phyloP scores from a whole-genome alignment of 2,888 invertebrate genomes.

The Incurvaria masculella region DNA sequence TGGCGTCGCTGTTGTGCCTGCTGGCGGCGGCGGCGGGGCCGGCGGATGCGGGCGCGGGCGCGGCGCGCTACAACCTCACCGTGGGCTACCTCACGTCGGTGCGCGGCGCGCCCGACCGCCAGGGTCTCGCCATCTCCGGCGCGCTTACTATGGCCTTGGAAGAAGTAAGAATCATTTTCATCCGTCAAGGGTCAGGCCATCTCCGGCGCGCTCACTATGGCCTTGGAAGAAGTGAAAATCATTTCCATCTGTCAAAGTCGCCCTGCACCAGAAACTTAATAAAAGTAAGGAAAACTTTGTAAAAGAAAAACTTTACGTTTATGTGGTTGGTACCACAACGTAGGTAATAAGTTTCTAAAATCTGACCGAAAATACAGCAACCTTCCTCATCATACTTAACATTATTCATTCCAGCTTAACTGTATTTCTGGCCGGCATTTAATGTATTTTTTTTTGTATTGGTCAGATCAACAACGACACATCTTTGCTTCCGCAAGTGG shows the following conservation, averaged over 20 bases:
- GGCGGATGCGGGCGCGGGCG: constrained; percentile 25
- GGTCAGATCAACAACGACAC: constrained; percentile 69
- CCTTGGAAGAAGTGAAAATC: constrained; percentile 86
- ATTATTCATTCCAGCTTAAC: constrained; percentile 12
- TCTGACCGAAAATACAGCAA: too few relatives aligned
- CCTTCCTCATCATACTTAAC: not conserved
- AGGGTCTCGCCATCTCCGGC: constrained; percentile 86
- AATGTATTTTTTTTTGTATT: too few relatives aligned
- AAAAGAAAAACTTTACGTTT: too few relatives aligned
- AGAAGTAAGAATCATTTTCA: constrained; percentile 56
- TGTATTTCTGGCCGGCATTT: constrained; percentile 10
- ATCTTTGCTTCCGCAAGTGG: constrained; percentile 69
- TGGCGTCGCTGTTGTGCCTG: constrained; percentile 60
- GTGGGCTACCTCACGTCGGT: constrained; percentile 85
- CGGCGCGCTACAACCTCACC: constrained; percentile 58
- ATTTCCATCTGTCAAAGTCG: too few relatives aligned
- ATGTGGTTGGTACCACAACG: too few relatives aligned
- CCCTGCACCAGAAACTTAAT: too few relatives aligned
- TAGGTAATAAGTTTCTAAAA: too few relatives aligned
- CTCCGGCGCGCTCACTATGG: constrained; percentile 88
- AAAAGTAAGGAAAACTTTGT: too few relatives aligned
- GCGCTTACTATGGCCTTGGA: constrained; percentile 87
- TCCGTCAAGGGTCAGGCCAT: constrained; percentile 85
- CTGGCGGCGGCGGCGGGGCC: constrained; percentile 53
- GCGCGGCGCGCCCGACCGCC: constrained; percentile 73